Percentiles rank a stretch among this genome's conserved stretches.
Conservation (phyloP, 2,113 vertebrate species). For the Scortum barcoo region DNA sequence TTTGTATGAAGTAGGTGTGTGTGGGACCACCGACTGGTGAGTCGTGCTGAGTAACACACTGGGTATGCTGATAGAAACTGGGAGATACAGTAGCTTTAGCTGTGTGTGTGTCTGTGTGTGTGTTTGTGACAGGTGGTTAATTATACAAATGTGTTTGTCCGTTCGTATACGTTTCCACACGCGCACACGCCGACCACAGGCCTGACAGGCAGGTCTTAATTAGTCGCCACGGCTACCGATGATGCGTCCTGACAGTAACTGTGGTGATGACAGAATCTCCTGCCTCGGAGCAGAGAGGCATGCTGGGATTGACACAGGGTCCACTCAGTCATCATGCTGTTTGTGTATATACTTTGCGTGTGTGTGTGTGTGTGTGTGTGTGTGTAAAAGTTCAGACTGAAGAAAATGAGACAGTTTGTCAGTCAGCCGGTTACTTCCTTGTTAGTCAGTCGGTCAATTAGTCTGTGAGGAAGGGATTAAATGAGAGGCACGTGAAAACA, state of each 20-base stretch:
- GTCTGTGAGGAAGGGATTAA: slow-evolving; percentile 43
- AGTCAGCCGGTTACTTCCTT: slow-evolving; percentile 49
- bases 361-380: slow-evolving; percentile 14
- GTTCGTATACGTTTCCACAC: slow-evolving; percentile 46
- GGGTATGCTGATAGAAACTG: slow-evolving; percentile 47
- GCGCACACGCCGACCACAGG: slow-evolving; percentile 50
- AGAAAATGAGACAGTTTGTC: slow-evolving; percentile 54
- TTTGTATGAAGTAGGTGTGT: not conserved
- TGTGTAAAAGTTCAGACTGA: slow-evolving; percentile 37
- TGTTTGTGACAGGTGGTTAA: slow-evolving; percentile 71
- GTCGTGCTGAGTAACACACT: slow-evolving; percentile 57
- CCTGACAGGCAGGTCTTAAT: slow-evolving; percentile 78
- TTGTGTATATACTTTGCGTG: slow-evolving; percentile 38
- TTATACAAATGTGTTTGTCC: slow-evolving; percentile 58
- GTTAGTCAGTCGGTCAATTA: slow-evolving; percentile 58
- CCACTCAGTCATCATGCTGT: slow-evolving; percentile 56
- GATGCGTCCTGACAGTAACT: slow-evolving; percentile 75
- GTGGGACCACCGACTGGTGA: slow-evolving; percentile 38
- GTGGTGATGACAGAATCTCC: slow-evolving; percentile 74
- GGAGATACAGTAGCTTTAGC: slow-evolving; percentile 43
- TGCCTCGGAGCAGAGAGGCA: slow-evolving; percentile 72
- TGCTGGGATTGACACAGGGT: slow-evolving; percentile 75
- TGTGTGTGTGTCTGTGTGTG: not conserved
- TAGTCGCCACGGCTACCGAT: slow-evolving; percentile 70
- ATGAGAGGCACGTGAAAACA: slow-evolving; percentile 14